Evolutionary conservation across 2,113 vertebrate genomes (phyloP), one percentile per base, ranked within the genome.

Genomic region (Ornithorhynchus anatinus): DNA sequence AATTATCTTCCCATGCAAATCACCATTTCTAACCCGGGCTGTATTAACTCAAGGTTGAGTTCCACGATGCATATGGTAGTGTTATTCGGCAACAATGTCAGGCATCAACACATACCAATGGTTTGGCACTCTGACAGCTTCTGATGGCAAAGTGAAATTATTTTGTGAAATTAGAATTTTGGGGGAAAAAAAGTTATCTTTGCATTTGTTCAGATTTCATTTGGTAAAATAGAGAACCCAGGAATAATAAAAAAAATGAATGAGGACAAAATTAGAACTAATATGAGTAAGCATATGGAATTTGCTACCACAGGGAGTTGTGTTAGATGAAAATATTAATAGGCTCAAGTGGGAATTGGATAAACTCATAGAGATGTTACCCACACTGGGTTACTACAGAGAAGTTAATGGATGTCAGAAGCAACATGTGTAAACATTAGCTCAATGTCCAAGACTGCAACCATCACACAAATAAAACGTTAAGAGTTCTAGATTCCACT

Each of bases 21-120:
- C 22, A 6, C 29, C 1, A 3, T 4, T 42, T 11, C 9, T 9
- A 59, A 54, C 60, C 62, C 61, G 36, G 27, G 19, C 3, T 2
- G 1, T 47, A 52, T 6, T 1, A 44, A 59, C 20, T 12, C 27
- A 56, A 36, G 16, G 31, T 1, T 0, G 9, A 48, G 51, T 23
- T 50, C 39, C 35, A 52, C 35, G 48, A 50, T 16, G 36, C n/a
- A 29, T 0, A 35, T 5, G 16, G 35, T 8, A 59, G 9, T 7
- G 54, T 72, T 71, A 20, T 60, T 8, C 68, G 58, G 80, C 42
- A 66, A 59, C 12, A 1, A 4, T 0, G 22, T 23, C 61, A 39
- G 44, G 48, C 31, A 50, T 70, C 45, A 11, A 0, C 1, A 6
- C n/a, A 3, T 3, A 33, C 0, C 23, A 16, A 9, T 7, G 31